These are phyloP conservation scores for Hylaeus anthracinus DNA, from an alignment of 1,140 invertebrate species.

Conservation along the genomic window DNA sequence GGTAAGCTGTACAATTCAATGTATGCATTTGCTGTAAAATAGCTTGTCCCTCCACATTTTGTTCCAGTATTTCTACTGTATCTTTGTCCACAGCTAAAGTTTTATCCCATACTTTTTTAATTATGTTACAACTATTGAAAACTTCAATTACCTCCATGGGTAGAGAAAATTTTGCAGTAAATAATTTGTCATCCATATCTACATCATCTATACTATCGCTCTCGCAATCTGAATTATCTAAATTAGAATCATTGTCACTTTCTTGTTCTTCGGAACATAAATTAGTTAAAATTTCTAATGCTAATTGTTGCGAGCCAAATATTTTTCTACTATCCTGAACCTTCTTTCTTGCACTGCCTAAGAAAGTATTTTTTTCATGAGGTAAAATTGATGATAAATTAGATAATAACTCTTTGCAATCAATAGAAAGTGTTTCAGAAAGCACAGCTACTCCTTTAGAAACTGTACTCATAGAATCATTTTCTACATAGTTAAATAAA, in stretches of 20 bases:
- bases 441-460: slow-evolving; percentile 78
- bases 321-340: slow-evolving; percentile 80
- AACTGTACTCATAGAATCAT: slow-evolving; percentile 65
- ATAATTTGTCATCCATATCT: slow-evolving; percentile 65
- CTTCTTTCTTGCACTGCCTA: slow-evolving; percentile 70
- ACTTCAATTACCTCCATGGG: slow-evolving; percentile 80
- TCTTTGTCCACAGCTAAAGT: slow-evolving; percentile 80
- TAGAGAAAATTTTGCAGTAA: slow-evolving; percentile 65
- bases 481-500: slow-evolving; percentile 74
- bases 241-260: slow-evolving; percentile 78
- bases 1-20: slow-evolving; percentile 83
- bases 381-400: slow-evolving; percentile 60
- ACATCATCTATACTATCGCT: slow-evolving; percentile 75
- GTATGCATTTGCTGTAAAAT: slow-evolving; percentile 78
- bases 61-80: slow-evolving; percentile 79
- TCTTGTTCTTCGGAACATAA: slow-evolving; percentile 85
- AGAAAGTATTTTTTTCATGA: slow-evolving; percentile 66
- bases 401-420: slow-evolving; percentile 62
- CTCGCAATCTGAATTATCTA: slow-evolving; percentile 78
- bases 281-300: slow-evolving; percentile 87
- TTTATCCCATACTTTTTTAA: slow-evolving; percentile 82
- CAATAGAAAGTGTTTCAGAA: slow-evolving; percentile 78
- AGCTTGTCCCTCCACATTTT: slow-evolving; percentile 78
- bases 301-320: slow-evolving; percentile 84
- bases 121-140: slow-evolving; percentile 80